Percentiles rank a stretch among this genome's conserved stretches.
Conservation (phyloP, 2,797 vertebrate genomes). For the Thaleichthys pacificus region DNA sequence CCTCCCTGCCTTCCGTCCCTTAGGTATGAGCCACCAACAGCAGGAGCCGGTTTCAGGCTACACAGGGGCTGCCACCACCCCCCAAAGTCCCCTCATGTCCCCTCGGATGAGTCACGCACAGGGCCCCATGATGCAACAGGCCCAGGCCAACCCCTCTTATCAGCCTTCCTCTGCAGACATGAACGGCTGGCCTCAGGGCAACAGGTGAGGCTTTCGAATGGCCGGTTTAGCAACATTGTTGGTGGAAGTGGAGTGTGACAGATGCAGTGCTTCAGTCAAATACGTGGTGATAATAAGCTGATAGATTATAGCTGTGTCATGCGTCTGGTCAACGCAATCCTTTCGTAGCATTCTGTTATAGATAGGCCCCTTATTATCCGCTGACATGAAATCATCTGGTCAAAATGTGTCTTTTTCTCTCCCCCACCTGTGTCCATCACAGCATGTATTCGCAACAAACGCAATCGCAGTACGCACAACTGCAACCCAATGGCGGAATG, state of each 20-base stretch:
- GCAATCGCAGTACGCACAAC: slow-evolving; percentile 73
- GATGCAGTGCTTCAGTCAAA: background rate
- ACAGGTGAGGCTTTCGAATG: slow-evolving; percentile 73
- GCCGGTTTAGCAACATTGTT: too few relatives aligned
- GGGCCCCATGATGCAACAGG: slow-evolving; percentile 65
- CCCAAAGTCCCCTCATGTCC: slow-evolving; percentile 94
- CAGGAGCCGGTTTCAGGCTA: slow-evolving; percentile 82
- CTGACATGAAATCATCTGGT: background rate
- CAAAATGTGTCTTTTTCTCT: background rate
- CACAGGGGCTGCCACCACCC: slow-evolving; percentile 78
- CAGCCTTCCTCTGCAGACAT: slow-evolving; percentile 80
- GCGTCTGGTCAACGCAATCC: too few relatives aligned
- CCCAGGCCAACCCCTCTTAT: slow-evolving; percentile 82
- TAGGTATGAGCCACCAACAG: slow-evolving; percentile 90
- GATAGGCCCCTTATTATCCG: too few relatives aligned
- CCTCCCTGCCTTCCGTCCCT: background rate
- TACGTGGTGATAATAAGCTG: background rate
- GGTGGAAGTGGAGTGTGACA: background rate
- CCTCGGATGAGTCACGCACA: slow-evolving; percentile 90
- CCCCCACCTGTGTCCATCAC: slow-evolving; percentile 11
- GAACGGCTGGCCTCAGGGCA: slow-evolving; percentile 91
- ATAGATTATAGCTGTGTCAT: too few relatives aligned
- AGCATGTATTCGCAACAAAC: slow-evolving; percentile 93
- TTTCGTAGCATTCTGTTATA: background rate
- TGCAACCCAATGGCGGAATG: slow-evolving; percentile 86